phyloP scores from a whole-genome alignment of 2,888 invertebrate species.

The Eupithecia tripunctaria region DNA sequence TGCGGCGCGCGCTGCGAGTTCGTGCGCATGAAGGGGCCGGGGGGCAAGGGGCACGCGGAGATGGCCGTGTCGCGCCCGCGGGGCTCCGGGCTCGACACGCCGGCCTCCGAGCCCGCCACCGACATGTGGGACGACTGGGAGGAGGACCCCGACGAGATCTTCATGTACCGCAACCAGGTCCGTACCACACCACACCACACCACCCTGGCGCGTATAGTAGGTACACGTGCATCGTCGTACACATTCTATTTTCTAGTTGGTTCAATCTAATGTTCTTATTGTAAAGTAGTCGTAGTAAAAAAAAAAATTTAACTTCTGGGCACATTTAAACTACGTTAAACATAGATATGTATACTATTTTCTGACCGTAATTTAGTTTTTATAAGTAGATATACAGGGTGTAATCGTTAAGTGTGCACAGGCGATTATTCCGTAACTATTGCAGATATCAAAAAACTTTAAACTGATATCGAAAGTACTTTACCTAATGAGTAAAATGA shows the following conservation, averaged over 20 bases:
- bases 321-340: not conserved
- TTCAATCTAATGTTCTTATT: not conserved
- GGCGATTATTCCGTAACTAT: too few species aligned
- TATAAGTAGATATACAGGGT: too few species aligned
- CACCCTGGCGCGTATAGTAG: not conserved
- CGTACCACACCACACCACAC: not conserved
- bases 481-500: too few species aligned
- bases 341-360: not conserved
- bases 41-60: slow-evolving; percentile 96
- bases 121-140: slow-evolving; percentile 97
- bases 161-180: slow-evolving; percentile 91
- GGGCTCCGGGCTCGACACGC: slow-evolving; percentile 97
- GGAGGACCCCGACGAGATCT: slow-evolving; percentile 93
- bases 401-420: too few species aligned
- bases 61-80: slow-evolving; percentile 98
- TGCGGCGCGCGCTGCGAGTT: slow-evolving; percentile 96
- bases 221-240: not conserved
- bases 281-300: not conserved
- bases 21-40: slow-evolving; percentile 98
- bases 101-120: slow-evolving; percentile 95
- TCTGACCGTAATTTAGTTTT: too few species aligned
- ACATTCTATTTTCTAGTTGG: not conserved
- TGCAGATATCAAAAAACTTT: too few species aligned
- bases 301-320: not conserved
- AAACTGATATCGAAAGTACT: too few species aligned